Evolutionary conservation across 2,888 invertebrate genomes (phyloP).

Genomic region (Erebia palarica): DNA sequence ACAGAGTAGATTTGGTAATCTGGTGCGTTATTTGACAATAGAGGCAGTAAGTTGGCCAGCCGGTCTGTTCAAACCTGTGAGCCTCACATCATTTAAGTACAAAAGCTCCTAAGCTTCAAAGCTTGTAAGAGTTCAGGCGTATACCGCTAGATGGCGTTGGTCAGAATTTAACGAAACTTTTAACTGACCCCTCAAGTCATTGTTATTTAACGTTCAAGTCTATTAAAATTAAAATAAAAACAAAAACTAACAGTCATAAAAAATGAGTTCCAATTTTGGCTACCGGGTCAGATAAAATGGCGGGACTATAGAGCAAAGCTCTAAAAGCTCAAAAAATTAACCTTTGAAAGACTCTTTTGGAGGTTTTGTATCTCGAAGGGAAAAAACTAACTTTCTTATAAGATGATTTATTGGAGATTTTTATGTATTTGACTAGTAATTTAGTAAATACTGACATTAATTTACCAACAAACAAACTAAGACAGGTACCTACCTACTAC

Average conservation of each 20-base stretch:
- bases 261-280: too few species aligned
- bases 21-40: background rate
- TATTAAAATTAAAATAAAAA: background rate
- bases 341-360: too few species aligned
- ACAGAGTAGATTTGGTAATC: background rate
- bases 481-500: too few species aligned
- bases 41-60: background rate
- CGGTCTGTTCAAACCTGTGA: background rate
- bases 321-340: too few species aligned
- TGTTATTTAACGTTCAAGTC: background rate
- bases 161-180: slow-evolving; percentile 18
- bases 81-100: background rate
- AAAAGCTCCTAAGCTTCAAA: slow-evolving; percentile 26
- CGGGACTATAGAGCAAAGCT: too few species aligned
- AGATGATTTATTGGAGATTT: too few species aligned
- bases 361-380: too few species aligned
- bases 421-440: too few species aligned
- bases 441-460: background rate
- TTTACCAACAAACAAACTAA: too few species aligned
- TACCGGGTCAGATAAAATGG: too few species aligned
- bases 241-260: too few species aligned
- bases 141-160: slow-evolving; percentile 43
- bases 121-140: slow-evolving; percentile 42
- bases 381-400: too few species aligned
- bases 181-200: background rate